Evolutionary conservation across 2,888 invertebrate genomes (phyloP).

Genomic region (Orchestes rusci): DNA sequence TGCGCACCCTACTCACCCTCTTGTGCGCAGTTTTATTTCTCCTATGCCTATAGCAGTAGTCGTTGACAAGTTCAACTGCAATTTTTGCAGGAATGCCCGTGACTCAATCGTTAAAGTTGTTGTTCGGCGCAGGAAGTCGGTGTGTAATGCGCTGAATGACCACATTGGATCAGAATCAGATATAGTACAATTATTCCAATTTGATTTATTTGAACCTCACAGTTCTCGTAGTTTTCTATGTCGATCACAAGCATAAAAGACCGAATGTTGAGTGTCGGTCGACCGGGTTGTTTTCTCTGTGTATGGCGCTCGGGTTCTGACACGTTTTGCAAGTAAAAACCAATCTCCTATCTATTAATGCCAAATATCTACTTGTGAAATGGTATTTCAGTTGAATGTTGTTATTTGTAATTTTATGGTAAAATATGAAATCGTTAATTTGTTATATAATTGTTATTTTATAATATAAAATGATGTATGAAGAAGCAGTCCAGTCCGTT

Average conservation of each 20-base stretch:
- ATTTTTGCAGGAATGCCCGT: constrained; percentile 5
- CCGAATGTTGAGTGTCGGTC: constrained; percentile 21
- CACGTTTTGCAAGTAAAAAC: constrained; percentile 21
- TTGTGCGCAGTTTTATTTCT: constrained; percentile 11
- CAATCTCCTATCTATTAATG: constrained; percentile 33
- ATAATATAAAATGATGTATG: constrained; percentile 37
- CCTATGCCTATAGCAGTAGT: constrained; percentile 8
- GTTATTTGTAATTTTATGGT: constrained; percentile 44
- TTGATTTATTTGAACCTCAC: constrained; percentile 28
- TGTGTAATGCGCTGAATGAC: constrained; percentile 18
- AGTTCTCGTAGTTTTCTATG: constrained; percentile 28
- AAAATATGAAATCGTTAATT: constrained; percentile 44
- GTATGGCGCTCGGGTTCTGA: constrained; percentile 17
- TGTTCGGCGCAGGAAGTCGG: constrained; percentile 22
- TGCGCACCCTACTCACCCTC: constrained; percentile 18
- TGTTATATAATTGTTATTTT: constrained; percentile 45
- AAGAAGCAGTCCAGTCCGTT: constrained; percentile 21
- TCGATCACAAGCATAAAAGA: too few relatives aligned
- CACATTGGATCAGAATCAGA: constrained; percentile 19
- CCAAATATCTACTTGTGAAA: constrained; percentile 37
- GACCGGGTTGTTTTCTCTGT: constrained; percentile 21
- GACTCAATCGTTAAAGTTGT: constrained; percentile 16
- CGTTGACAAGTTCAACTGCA: not conserved
- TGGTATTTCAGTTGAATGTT: constrained; percentile 43
- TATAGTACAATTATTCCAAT: constrained; percentile 24